phyloP scores from a whole-genome alignment of 2,888 invertebrate genomes.

The Terebella lapidaria region DNA sequence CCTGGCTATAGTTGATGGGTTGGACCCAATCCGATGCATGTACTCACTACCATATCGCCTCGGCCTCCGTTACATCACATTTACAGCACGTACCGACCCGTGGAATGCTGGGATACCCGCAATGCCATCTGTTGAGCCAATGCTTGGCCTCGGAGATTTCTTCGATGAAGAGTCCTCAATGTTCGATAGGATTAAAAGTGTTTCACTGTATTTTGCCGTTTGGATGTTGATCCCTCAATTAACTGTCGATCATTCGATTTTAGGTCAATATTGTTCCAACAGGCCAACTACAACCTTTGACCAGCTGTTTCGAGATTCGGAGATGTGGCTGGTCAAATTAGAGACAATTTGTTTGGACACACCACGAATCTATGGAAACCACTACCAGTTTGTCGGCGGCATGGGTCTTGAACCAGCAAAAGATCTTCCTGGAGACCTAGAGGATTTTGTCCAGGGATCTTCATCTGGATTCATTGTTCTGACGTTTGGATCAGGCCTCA shows the following conservation, averaged over 20 bases:
- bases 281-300: neutral
- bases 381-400: neutral
- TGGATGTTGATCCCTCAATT: neutral
- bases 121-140: slow-evolving; percentile 6
- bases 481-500: slow-evolving; percentile 4
- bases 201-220: neutral
- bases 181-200: neutral
- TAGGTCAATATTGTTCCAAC: neutral
- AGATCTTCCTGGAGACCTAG: neutral
- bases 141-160: neutral
- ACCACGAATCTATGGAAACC: neutral
- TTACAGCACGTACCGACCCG: neutral
- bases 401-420: neutral
- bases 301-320: neutral
- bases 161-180: slow-evolving; percentile 2
- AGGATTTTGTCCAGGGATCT: neutral
- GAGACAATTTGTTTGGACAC: slow-evolving; percentile 8
- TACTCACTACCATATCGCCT: slow-evolving; percentile 10
- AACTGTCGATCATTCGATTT: neutral
- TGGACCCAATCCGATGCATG: neutral
- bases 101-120: slow-evolving; percentile 1
- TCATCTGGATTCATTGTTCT: slow-evolving; percentile 5
- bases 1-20: slow-evolving; percentile 6
- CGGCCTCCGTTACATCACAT: slow-evolving; percentile 4
- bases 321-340: slow-evolving; percentile 6